These are phyloP conservation scores for Florisuga fusca DNA, from an alignment of 2,797 vertebrate genomes.

Conservation along the genomic window DNA sequence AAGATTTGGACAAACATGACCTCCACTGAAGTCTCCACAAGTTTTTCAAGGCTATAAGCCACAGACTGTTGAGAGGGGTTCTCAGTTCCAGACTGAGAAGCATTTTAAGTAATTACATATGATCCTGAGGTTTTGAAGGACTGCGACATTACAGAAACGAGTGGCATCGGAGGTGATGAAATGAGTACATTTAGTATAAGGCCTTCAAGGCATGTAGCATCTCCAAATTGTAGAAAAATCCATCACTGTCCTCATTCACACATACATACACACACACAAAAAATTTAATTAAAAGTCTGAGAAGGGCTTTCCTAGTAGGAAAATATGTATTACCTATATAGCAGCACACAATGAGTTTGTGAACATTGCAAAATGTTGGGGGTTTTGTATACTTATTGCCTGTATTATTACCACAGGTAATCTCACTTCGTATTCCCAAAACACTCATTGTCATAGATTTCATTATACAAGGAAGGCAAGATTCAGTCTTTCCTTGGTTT, in stretches of 20 bases:
- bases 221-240: neutral
- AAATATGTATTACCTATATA: neutral
- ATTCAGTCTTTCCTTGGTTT: neutral
- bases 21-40: neutral
- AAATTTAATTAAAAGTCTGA: neutral
- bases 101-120: neutral
- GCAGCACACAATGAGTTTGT: neutral
- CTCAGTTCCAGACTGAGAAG: too few relatives aligned
- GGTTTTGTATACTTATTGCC: neutral
- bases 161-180: neutral
- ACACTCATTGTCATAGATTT: neutral
- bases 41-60: neutral
- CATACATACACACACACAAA: too few relatives aligned
- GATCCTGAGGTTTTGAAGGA: neutral
- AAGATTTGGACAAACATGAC: neutral
- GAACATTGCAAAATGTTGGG: accelerated
- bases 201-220: neutral
- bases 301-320: neutral
- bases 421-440: neutral
- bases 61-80: too few relatives aligned
- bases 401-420: neutral
- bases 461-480: neutral
- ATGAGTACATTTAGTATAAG: neutral
- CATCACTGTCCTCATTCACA: neutral
- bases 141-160: neutral